phyloP scores from a whole-genome alignment of 2,113 vertebrate species.

The Nyctereutes procyonoides region DNA sequence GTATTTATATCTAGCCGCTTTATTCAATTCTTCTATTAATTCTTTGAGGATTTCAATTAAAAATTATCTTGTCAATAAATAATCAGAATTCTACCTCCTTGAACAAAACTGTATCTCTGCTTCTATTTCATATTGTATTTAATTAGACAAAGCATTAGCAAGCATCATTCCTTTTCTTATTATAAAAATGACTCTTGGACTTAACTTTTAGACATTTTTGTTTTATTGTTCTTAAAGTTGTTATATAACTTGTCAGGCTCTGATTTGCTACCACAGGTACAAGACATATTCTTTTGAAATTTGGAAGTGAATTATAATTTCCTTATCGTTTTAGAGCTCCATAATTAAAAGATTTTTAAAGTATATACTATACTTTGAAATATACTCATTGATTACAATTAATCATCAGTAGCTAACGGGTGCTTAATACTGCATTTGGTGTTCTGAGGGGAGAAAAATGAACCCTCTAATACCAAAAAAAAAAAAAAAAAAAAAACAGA shows the following conservation, averaged over 20 bases:
- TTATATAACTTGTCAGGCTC: background rate
- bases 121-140: background rate
- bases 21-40: background rate
- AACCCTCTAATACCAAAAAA: background rate
- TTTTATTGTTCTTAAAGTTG: background rate
- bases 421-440: background rate
- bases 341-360: slow-evolving; percentile 7
- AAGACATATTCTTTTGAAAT: background rate
- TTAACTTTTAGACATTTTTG: background rate
- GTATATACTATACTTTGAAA: background rate
- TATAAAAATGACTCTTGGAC: background rate
- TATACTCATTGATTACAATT: background rate
- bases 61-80: background rate
- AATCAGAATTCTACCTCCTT: background rate
- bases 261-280: background rate
- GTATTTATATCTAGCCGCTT: background rate
- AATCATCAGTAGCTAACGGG: background rate
- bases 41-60: background rate
- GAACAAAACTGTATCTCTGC: background rate
- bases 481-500: background rate
- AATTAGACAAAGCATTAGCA: background rate
- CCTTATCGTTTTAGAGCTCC: background rate
- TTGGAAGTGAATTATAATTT: slow-evolving; percentile 21
- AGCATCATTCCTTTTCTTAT: background rate
- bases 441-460: background rate